Evolutionary conservation across 2,888 invertebrate species (phyloP).

Genomic region (Sepioteuthis lessoniana): DNA sequence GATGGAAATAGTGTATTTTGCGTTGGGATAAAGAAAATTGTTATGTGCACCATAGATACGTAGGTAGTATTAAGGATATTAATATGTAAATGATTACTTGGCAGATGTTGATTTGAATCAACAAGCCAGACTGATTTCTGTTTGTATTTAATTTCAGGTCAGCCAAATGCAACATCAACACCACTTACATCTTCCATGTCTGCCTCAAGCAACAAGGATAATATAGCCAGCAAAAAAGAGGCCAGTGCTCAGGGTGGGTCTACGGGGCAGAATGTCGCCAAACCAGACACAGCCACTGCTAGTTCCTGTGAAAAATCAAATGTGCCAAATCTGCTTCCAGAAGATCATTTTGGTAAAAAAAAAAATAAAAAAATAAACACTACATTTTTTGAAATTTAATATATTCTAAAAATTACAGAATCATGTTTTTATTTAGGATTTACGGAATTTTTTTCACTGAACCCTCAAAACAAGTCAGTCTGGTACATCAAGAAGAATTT

Average conservation of each 20-base stretch:
- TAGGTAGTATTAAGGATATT: no score
- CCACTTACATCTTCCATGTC: background rate
- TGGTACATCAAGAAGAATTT: no score
- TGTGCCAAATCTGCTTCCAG: conserved; percentile 34
- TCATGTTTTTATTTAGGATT: background rate
- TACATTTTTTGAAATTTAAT: background rate
- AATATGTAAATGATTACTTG: background rate
- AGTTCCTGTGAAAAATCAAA: background rate
- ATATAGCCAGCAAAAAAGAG: background rate
- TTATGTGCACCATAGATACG: no score
- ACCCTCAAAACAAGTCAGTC: no score
- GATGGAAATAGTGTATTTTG: no score
- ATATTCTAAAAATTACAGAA: background rate
- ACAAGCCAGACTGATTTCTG: background rate
- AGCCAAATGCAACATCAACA: background rate
- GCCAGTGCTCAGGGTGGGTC: background rate
- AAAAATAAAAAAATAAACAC: background rate
- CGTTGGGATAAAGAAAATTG: no score
- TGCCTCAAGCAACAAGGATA: background rate
- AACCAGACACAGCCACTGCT: background rate
- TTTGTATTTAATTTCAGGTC: conserved; percentile 24
- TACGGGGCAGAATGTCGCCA: background rate
- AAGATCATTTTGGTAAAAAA: conserved; percentile 36
- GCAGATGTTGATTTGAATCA: background rate
- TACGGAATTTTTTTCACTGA: no score